Percentiles rank a stretch among this genome's conserved stretches.
Conservation (phyloP, 92 coral and sea anemone species). For the Metridium senile region DNA sequence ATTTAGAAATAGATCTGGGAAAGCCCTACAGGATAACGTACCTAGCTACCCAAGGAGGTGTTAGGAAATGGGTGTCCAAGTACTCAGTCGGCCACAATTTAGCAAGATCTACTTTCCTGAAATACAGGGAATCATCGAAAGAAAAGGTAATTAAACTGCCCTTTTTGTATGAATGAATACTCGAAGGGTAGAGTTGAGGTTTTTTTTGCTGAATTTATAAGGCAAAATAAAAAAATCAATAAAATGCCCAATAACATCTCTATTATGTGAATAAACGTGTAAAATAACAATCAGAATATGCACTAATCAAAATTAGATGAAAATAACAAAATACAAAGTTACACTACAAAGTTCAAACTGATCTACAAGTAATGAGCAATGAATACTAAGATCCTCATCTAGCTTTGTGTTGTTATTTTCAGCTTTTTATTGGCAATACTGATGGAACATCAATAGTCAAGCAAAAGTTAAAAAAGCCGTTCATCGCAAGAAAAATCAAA, state of each 20-base stretch:
- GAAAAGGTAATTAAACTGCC: too few species aligned
- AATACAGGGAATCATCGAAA: too few species aligned
- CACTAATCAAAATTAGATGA: not conserved
- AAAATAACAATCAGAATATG: not conserved
- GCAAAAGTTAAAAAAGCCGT: constrained; percentile 28
- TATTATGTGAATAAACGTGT: not conserved
- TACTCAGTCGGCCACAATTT: constrained; percentile 28
- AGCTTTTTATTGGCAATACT: constrained; percentile 33
- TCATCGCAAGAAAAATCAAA: too few species aligned
- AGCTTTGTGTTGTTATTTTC: not conserved
- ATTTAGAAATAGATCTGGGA: constrained; percentile 40
- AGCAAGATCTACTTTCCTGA: constrained; percentile 15
- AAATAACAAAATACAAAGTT: too few species aligned
- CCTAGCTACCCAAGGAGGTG: constrained; percentile 8
- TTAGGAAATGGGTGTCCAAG: constrained; percentile 27
- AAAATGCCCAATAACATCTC: not conserved
- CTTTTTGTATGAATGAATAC: too few species aligned
- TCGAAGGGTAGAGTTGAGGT: not conserved
- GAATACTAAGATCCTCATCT: not conserved
- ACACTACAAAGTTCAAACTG: too few species aligned
- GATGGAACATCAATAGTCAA: constrained; percentile 13
- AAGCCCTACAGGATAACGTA: constrained; percentile 25
- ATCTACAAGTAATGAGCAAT: too few species aligned
- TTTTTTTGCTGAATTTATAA: not conserved
- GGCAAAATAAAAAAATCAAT: not conserved